phyloP scores from a whole-genome alignment of 2,797 vertebrate species.

The Clamator glandarius region DNA sequence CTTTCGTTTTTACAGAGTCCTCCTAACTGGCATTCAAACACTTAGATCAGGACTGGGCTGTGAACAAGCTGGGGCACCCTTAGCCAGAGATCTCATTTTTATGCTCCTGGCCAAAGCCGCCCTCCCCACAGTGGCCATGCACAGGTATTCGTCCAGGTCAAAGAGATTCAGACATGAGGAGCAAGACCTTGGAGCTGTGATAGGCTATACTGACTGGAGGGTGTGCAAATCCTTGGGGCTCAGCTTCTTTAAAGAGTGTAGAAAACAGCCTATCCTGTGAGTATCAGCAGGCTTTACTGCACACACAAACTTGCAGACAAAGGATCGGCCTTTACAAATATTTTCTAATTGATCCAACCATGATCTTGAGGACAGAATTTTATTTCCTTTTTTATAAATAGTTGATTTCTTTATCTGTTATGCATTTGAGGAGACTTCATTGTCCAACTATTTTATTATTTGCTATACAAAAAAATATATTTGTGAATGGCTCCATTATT shows the following conservation, averaged over 20 bases:
- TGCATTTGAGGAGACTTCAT: constrained; percentile 68
- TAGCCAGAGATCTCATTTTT: background rate
- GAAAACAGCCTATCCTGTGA: background rate
- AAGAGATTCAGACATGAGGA: background rate
- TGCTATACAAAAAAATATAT: constrained; percentile 66
- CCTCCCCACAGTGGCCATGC: fast-evolving
- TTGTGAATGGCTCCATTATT: constrained; percentile 77
- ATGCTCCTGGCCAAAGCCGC: background rate
- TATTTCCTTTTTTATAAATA: background rate
- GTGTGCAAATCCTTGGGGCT: background rate
- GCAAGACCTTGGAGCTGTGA: fast-evolving
- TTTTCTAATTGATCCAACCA: constrained; percentile 61
- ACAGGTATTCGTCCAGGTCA: fast-evolving
- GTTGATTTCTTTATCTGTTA: constrained; percentile 64
- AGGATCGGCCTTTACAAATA: constrained; percentile 52
- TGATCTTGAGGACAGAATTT: constrained; percentile 44
- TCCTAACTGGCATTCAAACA: background rate
- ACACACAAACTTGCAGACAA: constrained; percentile 1
- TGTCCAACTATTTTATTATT: constrained; percentile 76
- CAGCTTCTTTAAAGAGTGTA: background rate
- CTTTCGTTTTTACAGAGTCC: background rate
- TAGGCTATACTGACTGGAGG: background rate
- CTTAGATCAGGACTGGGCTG: background rate
- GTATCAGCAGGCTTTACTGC: background rate
- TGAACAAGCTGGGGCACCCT: background rate